A percentile compares a stretch with the other conserved stretches of the same genome.
Conservation (phyloP, 1,140 invertebrate genomes). For the Caenorhabditis inopinata region DNA sequence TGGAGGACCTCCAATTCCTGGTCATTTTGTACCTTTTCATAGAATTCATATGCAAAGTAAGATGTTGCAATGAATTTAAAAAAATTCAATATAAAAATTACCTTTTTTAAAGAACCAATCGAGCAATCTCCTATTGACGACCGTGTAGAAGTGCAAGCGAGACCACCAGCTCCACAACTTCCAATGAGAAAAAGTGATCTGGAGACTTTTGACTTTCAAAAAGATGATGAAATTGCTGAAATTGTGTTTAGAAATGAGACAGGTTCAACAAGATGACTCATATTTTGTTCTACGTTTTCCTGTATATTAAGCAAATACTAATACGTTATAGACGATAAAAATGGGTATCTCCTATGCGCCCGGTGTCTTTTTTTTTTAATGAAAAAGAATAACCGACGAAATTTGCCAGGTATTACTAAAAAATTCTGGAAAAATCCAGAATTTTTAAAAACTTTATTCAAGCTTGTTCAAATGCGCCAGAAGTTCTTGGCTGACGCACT, state of each 20-base stretch:
- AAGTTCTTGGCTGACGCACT: no score
- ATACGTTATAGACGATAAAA: no score
- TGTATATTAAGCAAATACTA: no score
- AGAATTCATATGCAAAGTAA: slow-evolving; percentile 16
- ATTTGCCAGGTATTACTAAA: no score
- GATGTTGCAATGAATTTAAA: no score
- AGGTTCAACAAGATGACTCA: not conserved
- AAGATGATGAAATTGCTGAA: not conserved
- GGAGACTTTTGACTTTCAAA: not conserved
- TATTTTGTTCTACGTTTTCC: not conserved
- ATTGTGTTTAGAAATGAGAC: not conserved
- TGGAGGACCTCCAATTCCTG: not conserved
- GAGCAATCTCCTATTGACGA: not conserved
- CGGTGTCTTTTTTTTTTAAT: no score
- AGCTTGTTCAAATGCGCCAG: no score
- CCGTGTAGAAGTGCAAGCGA: not conserved
- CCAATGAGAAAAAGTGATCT: not conserved
- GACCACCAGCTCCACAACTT: not conserved
- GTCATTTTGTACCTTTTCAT: not conserved
- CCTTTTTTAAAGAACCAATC: not conserved
- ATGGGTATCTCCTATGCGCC: no score
- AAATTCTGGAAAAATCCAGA: no score
- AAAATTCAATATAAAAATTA: not conserved
- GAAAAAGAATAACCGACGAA: no score
- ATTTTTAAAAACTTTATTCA: no score